Base-by-base conservation (phyloP, 2,797 vertebrate species). In the Craterocephalus amniculus region DNA sequence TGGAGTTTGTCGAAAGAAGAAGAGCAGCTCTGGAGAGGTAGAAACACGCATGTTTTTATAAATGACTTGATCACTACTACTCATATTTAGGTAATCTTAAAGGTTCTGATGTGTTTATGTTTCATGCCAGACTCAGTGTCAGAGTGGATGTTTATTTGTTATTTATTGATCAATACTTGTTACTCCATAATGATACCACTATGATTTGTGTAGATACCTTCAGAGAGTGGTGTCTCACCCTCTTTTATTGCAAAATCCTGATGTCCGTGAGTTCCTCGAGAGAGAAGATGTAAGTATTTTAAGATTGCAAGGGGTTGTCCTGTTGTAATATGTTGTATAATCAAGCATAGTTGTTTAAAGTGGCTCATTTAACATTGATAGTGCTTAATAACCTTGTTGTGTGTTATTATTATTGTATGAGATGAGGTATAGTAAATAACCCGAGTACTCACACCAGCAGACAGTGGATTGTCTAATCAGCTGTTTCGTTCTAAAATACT, bases 1-100 rank as follows among this genome's bases (percentile, higher is more conserved):
- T 94, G 10, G 97, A 99, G 89, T 99, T 99, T 93, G 92, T 99
- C 63, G 98, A 99, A 81, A 96, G 96, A 83, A 95, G 98, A 83
- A 93, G 97, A 89, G 91, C 93, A 48, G 94, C 92, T 67, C 85
- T 95, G 61, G 94, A 95, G 82, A 94, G 94, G 93, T 87, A 62
- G n/a, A 52, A 61, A 13, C 24, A 5, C 1, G 40, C 16, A n/a
- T 63, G 5, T 24, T 54, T 76, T 5, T 34, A 10, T 5, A 5
- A 34, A 34, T 5, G 9, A 34, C 32, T 20, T 16, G 52, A 29
- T 9, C 6, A 13, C 52, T 31, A 26, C 13, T 52, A 26, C 14
- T 29, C 7, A 29, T 6, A 54, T 31, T 9, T 55, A 29, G 49
- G 4, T 12, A 22, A 52, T 34, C 38, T 62, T 52, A 31, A 6